phyloP scores from a whole-genome alignment of 2,113 vertebrate species.

The Phrynosoma blainvillii region DNA sequence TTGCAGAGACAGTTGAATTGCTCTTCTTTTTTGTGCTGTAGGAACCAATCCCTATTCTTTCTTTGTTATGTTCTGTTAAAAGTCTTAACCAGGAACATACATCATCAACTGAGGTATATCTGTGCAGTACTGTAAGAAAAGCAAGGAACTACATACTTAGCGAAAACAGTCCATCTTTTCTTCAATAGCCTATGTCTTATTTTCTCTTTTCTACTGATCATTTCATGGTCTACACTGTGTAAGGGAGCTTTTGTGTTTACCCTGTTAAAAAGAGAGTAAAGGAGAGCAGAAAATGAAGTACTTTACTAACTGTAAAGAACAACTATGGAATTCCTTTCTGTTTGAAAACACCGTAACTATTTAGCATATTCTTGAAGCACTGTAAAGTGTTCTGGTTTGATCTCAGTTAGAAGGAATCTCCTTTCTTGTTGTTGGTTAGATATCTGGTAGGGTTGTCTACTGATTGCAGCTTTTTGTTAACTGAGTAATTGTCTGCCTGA shows the following conservation, averaged over 20 bases:
- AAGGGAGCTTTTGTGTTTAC: background rate
- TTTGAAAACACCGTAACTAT: no score
- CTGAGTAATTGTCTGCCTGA: background rate
- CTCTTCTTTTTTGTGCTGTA: no score
- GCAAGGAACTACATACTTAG: background rate
- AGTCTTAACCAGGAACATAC: no score
- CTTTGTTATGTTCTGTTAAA: no score
- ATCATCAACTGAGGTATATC: no score
- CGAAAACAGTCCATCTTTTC: background rate
- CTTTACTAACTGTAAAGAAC: background rate
- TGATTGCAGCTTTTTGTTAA: background rate
- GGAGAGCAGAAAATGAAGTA: background rate
- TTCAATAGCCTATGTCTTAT: background rate
- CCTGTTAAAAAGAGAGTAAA: no score
- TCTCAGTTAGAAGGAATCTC: background rate
- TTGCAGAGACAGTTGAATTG: no score
- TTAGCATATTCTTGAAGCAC: background rate
- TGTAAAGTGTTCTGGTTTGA: background rate
- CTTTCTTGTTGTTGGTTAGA: background rate
- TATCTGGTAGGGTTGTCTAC: background rate
- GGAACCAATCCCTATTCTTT: no score
- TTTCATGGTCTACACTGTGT: background rate
- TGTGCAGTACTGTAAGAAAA: background rate
- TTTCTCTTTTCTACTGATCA: background rate
- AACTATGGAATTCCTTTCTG: background rate